Conservation (phyloP, 2,888 invertebrate species). For the Nysson spinosus region DNA sequence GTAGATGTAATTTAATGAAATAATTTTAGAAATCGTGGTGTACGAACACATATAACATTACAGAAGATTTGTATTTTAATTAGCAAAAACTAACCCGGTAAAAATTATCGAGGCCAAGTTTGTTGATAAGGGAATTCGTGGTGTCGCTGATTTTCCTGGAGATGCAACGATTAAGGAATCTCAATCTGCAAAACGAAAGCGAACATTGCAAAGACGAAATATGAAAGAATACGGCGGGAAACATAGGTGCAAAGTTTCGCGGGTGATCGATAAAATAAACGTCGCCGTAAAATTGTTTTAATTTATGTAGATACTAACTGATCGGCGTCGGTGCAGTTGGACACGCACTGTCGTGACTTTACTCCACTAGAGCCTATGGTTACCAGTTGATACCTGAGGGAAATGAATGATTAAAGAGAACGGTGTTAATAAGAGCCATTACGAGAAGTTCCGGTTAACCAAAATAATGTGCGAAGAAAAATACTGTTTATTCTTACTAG, state of each 20-base stretch:
- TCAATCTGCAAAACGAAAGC: conserved; percentile 73
- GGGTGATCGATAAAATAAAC: not conserved
- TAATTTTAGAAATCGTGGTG: too few relatives aligned
- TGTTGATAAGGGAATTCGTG: conserved; percentile 77
- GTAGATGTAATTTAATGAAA: too few relatives aligned
- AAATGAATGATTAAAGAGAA: conserved; percentile 41
- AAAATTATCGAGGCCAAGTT: conserved; percentile 79
- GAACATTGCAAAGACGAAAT: not conserved
- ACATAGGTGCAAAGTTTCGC: not conserved
- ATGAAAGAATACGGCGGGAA: not conserved
- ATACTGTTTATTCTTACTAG: too few relatives aligned
- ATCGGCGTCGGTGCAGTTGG: conserved; percentile 71
- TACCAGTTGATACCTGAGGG: conserved; percentile 60
- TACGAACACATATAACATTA: too few relatives aligned
- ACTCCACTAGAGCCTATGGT: conserved; percentile 50
- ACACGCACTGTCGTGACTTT: conserved; percentile 70
- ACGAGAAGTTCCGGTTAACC: conserved; percentile 14
- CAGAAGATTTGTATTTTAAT: too few relatives aligned
- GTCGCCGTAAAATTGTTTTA: not conserved
- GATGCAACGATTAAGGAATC: conserved; percentile 80
- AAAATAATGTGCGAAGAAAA: too few relatives aligned
- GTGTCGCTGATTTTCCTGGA: conserved; percentile 75
- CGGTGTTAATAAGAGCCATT: conserved; percentile 20
- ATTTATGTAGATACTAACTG: conserved; percentile 56
- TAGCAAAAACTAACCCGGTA: conserved; percentile 53